Base-by-base conservation (phyloP, 2,888 invertebrate species). In the Exocentrus adspersus region DNA sequence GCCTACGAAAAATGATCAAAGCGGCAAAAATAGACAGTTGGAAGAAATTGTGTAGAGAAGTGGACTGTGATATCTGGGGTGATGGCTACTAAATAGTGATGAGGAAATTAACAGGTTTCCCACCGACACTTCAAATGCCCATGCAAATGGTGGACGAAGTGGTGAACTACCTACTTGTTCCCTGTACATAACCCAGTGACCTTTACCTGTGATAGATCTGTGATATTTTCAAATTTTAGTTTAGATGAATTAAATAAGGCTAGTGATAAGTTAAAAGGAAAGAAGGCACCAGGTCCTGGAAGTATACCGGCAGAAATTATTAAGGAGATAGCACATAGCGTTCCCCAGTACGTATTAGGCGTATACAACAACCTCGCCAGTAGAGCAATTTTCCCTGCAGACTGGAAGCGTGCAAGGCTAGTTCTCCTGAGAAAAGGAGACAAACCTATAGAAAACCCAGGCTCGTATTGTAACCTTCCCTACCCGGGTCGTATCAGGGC, bases 11-110 rank as follows among this genome's bases (percentile, higher is more conserved):
- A 14, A 41, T 14, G 21, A 59, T 59, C n/a, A 68, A 16, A 32
- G 46, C 19, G 53, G 10, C 61, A 45, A 61, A 64, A 60, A 16
- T 28, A 14, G 14, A 64, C 6, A 58, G 57, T 10, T 52, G 60
- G 12, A 61, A 45, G 17, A 60, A 46, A 20, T 46, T 61, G n/a
- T 43, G 48, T 19, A 45, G 67, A 14, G 43, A 43, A 43, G 14
- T 43, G 14, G 43, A 43, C 43, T 12, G 43, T 43, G 43, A 43
- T 12, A 43, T 43, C 43, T 43, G 43, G 43, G 43, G 43, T 16
- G 17, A 43, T 43, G 43, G 42, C 2, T 65, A 68, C 21, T 56
- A 60, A 37, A 64, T 66, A 0, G 64, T 52, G 2, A 64, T 64
- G 60, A 69, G 32, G 21, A 14, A 56, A 0, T 5, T 59, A 9